Evolutionary conservation across 2,888 invertebrate genomes (phyloP).

Genomic region (Agriopis marginaria): DNA sequence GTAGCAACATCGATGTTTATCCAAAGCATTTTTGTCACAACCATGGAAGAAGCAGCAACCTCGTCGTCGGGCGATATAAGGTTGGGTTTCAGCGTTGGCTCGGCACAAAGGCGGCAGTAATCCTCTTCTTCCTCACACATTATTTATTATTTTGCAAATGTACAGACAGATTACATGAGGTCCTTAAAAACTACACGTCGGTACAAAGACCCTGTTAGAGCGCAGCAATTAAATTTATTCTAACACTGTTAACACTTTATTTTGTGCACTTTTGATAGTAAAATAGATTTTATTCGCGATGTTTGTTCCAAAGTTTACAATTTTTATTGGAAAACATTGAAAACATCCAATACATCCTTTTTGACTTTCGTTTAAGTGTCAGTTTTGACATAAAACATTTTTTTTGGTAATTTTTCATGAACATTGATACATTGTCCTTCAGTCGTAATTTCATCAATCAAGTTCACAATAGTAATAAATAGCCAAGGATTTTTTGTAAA

Average conservation of each 20-base stretch:
- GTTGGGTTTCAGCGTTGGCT: constrained; percentile 67
- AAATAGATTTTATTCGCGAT: constrained; percentile 11
- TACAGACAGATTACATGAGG: too few relatives aligned
- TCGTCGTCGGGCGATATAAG: constrained; percentile 73
- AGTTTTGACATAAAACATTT: constrained; percentile 1
- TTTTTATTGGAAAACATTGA: constrained; percentile 2
- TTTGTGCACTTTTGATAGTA: constrained; percentile 18
- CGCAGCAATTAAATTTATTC: too few relatives aligned
- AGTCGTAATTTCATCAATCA: too few relatives aligned
- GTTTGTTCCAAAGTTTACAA: constrained; percentile 12
- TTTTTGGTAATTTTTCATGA: not conserved
- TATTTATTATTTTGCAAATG: not conserved
- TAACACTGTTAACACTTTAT: constrained; percentile 21
- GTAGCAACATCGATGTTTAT: constrained; percentile 74
- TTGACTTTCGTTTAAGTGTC: constrained; percentile 33
- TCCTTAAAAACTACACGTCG: too few relatives aligned
- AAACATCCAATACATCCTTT: constrained; percentile 25
- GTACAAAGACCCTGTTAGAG: too few relatives aligned
- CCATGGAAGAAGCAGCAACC: constrained; percentile 69
- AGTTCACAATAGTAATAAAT: too few relatives aligned
- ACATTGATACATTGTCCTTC: too few relatives aligned
- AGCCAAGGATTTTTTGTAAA: too few relatives aligned
- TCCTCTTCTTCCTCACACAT: constrained; percentile 69
- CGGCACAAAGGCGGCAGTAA: constrained; percentile 79
- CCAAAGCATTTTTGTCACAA: constrained; percentile 74